Conservation (phyloP, 1,140 invertebrate species). For the Ips typographus region DNA sequence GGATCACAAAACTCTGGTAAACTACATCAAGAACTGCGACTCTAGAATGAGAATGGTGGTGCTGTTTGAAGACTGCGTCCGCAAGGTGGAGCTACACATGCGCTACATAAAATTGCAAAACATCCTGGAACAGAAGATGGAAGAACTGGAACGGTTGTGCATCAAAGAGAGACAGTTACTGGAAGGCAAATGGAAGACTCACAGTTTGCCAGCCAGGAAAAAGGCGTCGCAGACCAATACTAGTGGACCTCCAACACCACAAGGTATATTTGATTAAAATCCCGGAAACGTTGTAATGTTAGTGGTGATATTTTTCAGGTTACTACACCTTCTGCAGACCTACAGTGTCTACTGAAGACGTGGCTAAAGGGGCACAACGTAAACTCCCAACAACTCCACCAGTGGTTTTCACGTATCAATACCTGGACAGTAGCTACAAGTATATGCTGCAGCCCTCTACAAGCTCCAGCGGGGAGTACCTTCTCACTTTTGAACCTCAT, state of each 20-base stretch:
- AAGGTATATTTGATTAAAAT: conserved; percentile 18
- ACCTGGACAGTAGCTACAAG: conserved; percentile 66
- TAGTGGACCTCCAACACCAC: conserved; percentile 52
- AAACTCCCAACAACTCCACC: conserved; percentile 56
- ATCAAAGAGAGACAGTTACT: conserved; percentile 80
- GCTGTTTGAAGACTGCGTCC: conserved; percentile 91
- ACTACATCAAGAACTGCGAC: conserved; percentile 88
- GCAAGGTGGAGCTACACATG: conserved; percentile 90
- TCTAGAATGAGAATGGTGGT: conserved; percentile 91
- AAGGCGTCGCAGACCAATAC: conserved; percentile 61
- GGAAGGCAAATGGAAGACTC: conserved; percentile 84
- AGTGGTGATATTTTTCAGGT: conserved; percentile 10
- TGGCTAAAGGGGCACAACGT: conserved; percentile 58
- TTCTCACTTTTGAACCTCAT: conserved; percentile 66
- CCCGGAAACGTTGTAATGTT: neutral
- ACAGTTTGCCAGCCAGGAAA: conserved; percentile 79
- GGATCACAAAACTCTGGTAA: conserved; percentile 87
- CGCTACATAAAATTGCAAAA: conserved; percentile 86
- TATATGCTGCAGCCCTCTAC: conserved; percentile 65
- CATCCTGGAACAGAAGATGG: conserved; percentile 80
- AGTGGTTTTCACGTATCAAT: conserved; percentile 67
- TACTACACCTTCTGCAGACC: conserved; percentile 60
- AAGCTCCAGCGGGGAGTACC: conserved; percentile 64
- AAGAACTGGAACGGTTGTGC: conserved; percentile 80
- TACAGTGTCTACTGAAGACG: conserved; percentile 71